phyloP scores from a whole-genome alignment of 2,113 vertebrate species.

The human region DNA sequence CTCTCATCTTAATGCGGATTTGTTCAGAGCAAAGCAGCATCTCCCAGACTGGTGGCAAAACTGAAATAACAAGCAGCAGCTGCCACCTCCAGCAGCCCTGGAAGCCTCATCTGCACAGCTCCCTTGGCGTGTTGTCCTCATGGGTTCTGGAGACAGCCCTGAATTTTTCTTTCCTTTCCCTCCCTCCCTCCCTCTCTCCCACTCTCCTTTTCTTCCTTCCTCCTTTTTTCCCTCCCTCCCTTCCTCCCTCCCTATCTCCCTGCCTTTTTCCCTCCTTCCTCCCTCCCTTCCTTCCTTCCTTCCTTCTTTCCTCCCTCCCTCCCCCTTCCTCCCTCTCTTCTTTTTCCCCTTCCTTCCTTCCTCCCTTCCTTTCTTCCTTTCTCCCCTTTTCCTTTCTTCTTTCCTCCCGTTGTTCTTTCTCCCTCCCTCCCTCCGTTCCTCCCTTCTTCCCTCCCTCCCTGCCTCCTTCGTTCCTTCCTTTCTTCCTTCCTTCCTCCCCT shows the following conservation, averaged over 20 bases:
- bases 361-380: accelerated
- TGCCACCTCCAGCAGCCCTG: background rate
- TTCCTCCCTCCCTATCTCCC: no score
- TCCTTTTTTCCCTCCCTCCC: no score
- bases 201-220: accelerated
- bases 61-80: background rate
- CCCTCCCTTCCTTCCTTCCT: no score
- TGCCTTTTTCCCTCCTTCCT: no score
- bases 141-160: background rate
- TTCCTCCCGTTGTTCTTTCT: no score
- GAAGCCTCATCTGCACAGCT: background rate
- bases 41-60: background rate
- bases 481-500: no score
- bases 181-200: no score
- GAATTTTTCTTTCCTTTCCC: background rate
- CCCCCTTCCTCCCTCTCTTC: no score
- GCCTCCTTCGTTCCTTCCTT: no score
- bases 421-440: background rate
- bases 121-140: background rate
- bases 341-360: no score
- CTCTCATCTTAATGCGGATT: slow-evolving; percentile 44
- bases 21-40: background rate
- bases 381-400: no score
- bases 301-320: no score
- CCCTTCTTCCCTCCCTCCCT: background rate